Evolutionary conservation across 1,140 invertebrate species (phyloP), one percentile per base, ranked within the genome.

Genomic region (Drosophila micromelanica): DNA sequence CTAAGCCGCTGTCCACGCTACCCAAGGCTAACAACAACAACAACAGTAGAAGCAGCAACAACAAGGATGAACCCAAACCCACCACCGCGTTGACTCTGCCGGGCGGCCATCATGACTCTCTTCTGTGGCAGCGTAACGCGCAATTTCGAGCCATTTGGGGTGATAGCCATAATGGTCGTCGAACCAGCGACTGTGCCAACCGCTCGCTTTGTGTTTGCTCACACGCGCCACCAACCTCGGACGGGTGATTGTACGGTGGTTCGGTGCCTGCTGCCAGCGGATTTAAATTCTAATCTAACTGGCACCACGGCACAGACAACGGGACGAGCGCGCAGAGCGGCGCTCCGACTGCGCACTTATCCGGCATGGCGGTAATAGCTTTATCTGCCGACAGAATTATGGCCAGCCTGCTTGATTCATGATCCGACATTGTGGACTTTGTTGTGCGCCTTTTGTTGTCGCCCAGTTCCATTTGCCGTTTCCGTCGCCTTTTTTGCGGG

Each of bases 361-460:
- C 84, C 82, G 79, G 72, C 59, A 74, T 89, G 85, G 80, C 84
- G 84, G 85, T 89, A 89, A 89, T 89, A 89, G 85, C 84, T 89
- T 89, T 89, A 89, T 89, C 84, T 89, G 84, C 80, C 80, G 76
- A 90, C 73, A 80, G 85, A 89, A 90, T 89, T 80, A 89, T 89
- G 85, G 80, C 37, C 76, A 74, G 60, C 37, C 65, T 3, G 73
- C 59, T 76, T 89, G 84, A 89, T 89, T 89, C 84, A 89, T 89
- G 84, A 89, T 80, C 69, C 79, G 30, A 68, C 45, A 67, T 51
- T 72, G 69, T 59, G 62, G 62, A 52, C 57, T 65, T 76, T 72
- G 73, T 73, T 71, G 60, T 71, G 60, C 60, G 73, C 54, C 69
- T 62, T 61, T 51, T 76, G 68, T 65, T 72, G 61, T 13, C 20